phyloP scores from a whole-genome alignment of 2,113 vertebrate species.

The Protomyctophum bolini region DNA sequence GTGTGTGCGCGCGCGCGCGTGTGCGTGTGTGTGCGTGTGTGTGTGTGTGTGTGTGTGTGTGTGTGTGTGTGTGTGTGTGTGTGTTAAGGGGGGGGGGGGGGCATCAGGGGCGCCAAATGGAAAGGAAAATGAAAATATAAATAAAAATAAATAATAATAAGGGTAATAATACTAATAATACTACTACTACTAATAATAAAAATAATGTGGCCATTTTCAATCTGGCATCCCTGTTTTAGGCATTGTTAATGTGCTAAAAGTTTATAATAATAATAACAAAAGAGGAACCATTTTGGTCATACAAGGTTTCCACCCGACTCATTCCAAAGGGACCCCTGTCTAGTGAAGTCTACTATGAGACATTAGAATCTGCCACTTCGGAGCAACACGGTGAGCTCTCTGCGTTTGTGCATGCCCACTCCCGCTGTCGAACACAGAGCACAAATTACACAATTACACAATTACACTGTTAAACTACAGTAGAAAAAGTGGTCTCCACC shows the following conservation, averaged over 20 bases:
- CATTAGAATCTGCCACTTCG: constrained; percentile 15
- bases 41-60: too few relatives aligned
- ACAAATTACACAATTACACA: constrained; percentile 42
- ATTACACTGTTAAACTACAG: constrained; percentile 28
- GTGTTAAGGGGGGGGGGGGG: background rate
- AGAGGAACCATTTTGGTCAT: too few relatives aligned
- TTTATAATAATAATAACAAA: too few relatives aligned
- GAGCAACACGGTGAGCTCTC: background rate
- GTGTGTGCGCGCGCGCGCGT: too few relatives aligned
- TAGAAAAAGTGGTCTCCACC: background rate
- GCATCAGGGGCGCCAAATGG: background rate
- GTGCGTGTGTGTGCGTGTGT: too few relatives aligned
- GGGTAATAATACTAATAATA: background rate
- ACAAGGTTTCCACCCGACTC: background rate
- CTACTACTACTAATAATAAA: too few relatives aligned
- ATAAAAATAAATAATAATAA: too few relatives aligned
- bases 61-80: too few relatives aligned
- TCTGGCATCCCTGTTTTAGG: too few relatives aligned
- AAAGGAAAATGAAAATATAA: background rate
- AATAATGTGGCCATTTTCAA: too few relatives aligned
- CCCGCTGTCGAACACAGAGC: constrained; percentile 8
- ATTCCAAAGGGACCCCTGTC: constrained; percentile 20
- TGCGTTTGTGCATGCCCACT: background rate
- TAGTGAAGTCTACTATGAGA: background rate
- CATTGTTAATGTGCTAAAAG: too few relatives aligned